Percentiles rank a stretch among this genome's conserved stretches.
phyloP scores from a whole-genome alignment of 2,797 vertebrate genomes.

The Perodicticus potto region DNA sequence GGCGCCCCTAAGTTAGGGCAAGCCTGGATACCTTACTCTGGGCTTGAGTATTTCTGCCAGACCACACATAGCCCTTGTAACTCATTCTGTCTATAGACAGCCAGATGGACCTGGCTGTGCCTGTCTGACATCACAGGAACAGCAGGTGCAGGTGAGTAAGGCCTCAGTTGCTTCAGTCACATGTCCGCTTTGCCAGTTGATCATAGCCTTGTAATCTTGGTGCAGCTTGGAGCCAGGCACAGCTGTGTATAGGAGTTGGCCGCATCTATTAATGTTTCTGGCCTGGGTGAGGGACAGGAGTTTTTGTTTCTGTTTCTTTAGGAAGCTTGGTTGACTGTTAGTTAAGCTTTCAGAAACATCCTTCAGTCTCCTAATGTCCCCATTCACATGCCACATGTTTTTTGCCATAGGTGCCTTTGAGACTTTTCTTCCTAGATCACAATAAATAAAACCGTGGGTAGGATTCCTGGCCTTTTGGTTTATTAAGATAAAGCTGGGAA shows the following conservation, averaged over 20 bases:
- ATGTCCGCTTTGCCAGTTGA: background rate
- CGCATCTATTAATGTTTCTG: background rate
- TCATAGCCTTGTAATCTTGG: background rate
- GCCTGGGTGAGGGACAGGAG: background rate
- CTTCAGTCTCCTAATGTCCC: background rate
- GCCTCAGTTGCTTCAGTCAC: background rate
- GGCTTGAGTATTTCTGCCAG: background rate
- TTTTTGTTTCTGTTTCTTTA: conserved; percentile 4
- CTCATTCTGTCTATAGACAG: background rate
- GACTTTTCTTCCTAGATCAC: background rate
- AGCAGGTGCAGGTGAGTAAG: background rate
- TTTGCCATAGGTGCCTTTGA: background rate
- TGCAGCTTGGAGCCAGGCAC: background rate
- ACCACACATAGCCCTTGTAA: background rate
- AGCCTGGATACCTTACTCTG: background rate
- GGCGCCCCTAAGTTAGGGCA: background rate
- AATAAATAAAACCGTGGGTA: background rate
- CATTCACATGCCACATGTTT: background rate
- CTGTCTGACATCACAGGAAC: background rate
- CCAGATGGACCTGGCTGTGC: background rate
- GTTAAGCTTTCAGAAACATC: background rate
- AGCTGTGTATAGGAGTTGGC: background rate
- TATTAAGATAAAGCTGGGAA: background rate
- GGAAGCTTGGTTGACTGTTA: background rate
- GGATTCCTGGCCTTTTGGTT: conserved; percentile 21